Evolutionary conservation across 1,140 invertebrate genomes (phyloP).

Genomic region (Drosophila asahinai): DNA sequence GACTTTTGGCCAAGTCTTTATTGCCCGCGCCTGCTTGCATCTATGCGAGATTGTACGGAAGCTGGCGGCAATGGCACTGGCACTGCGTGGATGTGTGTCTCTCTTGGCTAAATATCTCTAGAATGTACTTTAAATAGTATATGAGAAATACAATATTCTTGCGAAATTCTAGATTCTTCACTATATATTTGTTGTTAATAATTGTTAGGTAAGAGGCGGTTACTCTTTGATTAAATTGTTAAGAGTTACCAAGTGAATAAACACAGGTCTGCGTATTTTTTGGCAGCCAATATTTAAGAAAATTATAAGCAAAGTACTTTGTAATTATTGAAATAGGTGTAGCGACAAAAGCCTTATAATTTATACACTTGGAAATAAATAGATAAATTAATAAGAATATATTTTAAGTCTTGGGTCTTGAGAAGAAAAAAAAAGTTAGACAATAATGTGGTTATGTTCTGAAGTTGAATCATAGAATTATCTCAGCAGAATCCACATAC

Average conservation of each 20-base stretch:
- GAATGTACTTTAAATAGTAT: neutral
- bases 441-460: too few species aligned
- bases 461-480: too few species aligned
- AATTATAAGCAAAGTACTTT: neutral
- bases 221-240: neutral
- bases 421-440: neutral
- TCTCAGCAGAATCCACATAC: too few species aligned
- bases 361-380: neutral
- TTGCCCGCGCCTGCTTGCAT: conserved; percentile 32
- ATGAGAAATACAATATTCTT: neutral
- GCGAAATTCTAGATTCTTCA: neutral
- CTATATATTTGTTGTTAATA: neutral
- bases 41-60: neutral
- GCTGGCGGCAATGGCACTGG: neutral
- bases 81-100: conserved; percentile 13
- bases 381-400: neutral
- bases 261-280: neutral
- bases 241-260: neutral
- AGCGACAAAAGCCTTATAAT: neutral
- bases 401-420: neutral
- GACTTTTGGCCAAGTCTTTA: conserved; percentile 74
- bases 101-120: conserved; percentile 2
- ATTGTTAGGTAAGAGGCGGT: neutral
- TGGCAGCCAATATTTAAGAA: conserved; percentile 6
- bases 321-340: conserved; percentile 1